Evolutionary conservation across 2,113 vertebrate species (phyloP).

Genomic region (human (Homo sapiens)): DNA sequence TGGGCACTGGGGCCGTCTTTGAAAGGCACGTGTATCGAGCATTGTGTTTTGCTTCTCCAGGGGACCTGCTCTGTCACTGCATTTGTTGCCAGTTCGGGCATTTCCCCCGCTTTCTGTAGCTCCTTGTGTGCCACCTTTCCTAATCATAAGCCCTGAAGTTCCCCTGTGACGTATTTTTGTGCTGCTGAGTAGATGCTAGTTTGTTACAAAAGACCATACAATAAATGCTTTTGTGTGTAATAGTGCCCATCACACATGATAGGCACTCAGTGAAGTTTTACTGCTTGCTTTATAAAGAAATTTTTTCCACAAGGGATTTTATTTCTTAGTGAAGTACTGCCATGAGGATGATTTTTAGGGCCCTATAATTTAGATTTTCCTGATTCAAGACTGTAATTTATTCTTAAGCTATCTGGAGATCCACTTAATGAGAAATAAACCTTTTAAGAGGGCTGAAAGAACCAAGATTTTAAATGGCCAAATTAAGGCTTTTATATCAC

Average conservation of each 20-base stretch:
- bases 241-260: neutral
- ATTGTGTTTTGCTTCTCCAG: neutral
- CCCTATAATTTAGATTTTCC: slow-evolving; percentile 43
- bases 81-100: neutral
- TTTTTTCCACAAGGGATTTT: slow-evolving; percentile 10
- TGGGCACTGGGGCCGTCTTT: fast-evolving
- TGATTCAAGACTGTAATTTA: slow-evolving; percentile 50
- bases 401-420: slow-evolving; percentile 49
- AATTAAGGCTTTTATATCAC: slow-evolving; percentile 37
- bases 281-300: slow-evolving; percentile 27
- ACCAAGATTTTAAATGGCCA: slow-evolving; percentile 45
- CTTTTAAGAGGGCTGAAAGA: slow-evolving; percentile 32
- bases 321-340: slow-evolving; percentile 30
- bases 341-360: slow-evolving; percentile 13
- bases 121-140: neutral
- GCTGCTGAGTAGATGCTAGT: neutral
- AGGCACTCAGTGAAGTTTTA: neutral
- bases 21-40: neutral
- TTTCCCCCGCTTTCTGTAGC: neutral
- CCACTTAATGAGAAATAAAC: slow-evolving; percentile 34
- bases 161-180: neutral
- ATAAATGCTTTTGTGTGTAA: neutral
- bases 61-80: neutral
- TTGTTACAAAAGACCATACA: neutral
- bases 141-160: neutral